phyloP scores from a whole-genome alignment of 2,888 invertebrate species.

The Syrista parreyssii region DNA sequence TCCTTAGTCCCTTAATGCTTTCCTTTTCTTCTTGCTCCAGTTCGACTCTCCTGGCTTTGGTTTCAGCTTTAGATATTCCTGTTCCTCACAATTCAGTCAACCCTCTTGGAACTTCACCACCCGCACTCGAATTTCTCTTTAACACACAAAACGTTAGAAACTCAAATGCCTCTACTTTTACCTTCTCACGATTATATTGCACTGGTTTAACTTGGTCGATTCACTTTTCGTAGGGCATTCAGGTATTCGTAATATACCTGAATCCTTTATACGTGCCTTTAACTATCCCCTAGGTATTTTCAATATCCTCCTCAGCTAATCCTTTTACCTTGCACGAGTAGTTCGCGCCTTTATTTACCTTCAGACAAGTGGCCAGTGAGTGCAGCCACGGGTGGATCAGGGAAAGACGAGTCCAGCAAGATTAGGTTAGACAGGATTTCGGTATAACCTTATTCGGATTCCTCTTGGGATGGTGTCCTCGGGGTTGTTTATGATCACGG shows the following conservation, averaged over 20 bases:
- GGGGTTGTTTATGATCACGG: background rate
- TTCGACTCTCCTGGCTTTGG: slow-evolving; percentile 1
- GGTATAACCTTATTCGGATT: background rate
- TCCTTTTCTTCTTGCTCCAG: background rate
- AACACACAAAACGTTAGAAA: background rate
- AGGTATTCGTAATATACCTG: background rate
- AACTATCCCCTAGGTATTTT: background rate
- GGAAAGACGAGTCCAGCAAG: background rate
- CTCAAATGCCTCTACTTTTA: background rate
- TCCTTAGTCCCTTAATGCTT: background rate
- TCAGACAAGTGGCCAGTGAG: background rate
- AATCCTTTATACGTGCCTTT: background rate
- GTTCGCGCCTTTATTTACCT: background rate
- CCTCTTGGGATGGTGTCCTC: background rate
- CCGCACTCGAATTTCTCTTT: background rate
- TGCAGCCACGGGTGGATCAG: background rate
- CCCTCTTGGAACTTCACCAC: background rate
- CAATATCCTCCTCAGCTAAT: background rate
- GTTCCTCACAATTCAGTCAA: background rate
- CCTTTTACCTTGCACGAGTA: background rate
- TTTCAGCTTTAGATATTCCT: background rate
- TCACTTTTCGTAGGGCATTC: background rate
- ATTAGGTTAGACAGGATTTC: background rate
- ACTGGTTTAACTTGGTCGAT: background rate
- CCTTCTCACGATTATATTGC: background rate